These are phyloP conservation scores for Aphelenchoides bicaudatus DNA, from an alignment of 2,888 invertebrate genomes.

Conservation along the genomic window DNA sequence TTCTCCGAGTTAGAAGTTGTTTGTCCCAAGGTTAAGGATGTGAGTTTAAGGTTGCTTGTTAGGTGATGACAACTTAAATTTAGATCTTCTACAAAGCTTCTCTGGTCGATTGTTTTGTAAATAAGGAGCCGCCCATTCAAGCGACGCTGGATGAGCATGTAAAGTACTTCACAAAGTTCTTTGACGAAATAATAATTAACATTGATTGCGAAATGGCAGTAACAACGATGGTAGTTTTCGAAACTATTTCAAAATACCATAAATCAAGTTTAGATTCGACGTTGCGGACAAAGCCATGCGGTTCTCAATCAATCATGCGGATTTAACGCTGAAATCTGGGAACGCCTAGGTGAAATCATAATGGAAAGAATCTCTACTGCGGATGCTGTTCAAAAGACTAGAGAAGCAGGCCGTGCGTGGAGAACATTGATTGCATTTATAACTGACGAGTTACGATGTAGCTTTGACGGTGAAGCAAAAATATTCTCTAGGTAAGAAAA, in stretches of 20 bases:
- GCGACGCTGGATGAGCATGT: constrained; percentile 58
- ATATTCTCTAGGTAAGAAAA: constrained; percentile 29
- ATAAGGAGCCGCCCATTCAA: constrained; percentile 42
- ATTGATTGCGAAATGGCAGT: constrained; percentile 51
- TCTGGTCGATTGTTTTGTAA: constrained; percentile 57
- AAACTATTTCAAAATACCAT: too few species aligned
- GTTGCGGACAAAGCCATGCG: constrained; percentile 38
- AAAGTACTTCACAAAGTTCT: constrained; percentile 51
- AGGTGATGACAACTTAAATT: constrained; percentile 11
- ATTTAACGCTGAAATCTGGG: constrained; percentile 53
- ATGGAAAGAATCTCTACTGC: constrained; percentile 50
- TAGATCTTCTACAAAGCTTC: constrained; percentile 60
- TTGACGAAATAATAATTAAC: constrained; percentile 51
- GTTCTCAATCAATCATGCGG: constrained; percentile 34
- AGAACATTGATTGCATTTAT: constrained; percentile 54
- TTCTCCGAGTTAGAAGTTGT: constrained; percentile 53
- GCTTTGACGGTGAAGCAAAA: constrained; percentile 52
- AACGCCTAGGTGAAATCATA: constrained; percentile 55
- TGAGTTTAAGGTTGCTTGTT: constrained; percentile 22
- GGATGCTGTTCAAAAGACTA: constrained; percentile 48
- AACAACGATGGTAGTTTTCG: constrained; percentile 34
- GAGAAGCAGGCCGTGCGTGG: constrained; percentile 58
- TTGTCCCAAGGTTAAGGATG: constrained; percentile 57
- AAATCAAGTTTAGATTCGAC: too few species aligned
- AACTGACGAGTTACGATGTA: constrained; percentile 54